Evolutionary conservation across 2,888 invertebrate genomes (phyloP).

Genomic region (Leucoptera coffeella): DNA sequence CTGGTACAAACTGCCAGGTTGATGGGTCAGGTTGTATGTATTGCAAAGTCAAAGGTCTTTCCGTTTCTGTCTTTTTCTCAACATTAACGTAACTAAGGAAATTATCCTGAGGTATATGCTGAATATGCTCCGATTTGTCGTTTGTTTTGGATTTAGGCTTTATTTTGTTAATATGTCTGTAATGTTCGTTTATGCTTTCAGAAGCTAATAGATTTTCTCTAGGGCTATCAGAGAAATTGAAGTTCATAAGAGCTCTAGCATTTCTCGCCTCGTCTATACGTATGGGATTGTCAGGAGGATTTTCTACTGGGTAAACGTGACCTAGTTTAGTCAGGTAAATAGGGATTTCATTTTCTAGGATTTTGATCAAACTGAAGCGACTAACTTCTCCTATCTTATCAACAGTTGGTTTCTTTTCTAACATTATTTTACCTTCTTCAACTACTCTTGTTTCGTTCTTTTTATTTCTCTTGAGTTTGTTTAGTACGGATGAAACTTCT

Average conservation of each 20-base stretch:
- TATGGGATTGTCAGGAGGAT: conserved; percentile 40
- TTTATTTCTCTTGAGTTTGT: conserved; percentile 51
- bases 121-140: conserved; percentile 8
- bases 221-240: conserved; percentile 25
- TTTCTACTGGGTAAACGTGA: conserved; percentile 41
- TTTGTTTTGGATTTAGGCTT: conserved; percentile 10
- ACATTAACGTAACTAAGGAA: conserved; percentile 33
- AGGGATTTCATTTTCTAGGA: conserved; percentile 56
- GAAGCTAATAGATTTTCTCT: conserved; percentile 42
- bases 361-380: conserved; percentile 61
- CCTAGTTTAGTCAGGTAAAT: conserved; percentile 42
- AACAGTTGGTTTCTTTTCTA: conserved; percentile 55
- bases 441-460: conserved; percentile 46
- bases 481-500: conserved; percentile 61
- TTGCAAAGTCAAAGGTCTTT: conserved; percentile 8
- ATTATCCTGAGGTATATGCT: conserved; percentile 13
- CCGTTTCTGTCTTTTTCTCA: conserved; percentile 23
- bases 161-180: conserved; percentile 26
- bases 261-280: conserved; percentile 45
- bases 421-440: conserved; percentile 43
- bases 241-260: conserved; percentile 31
- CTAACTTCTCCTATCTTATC: conserved; percentile 67
- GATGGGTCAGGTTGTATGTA: conserved; percentile 11
- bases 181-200: conserved; percentile 44
- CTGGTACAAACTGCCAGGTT: conserved; percentile 43